Percentiles rank a stretch among this genome's conserved stretches.
Evolutionary conservation across 30 jellyfish, hydroid and myxozoan genomes (phyloP).

Genomic region (Chrysaora quinquecirrha): DNA sequence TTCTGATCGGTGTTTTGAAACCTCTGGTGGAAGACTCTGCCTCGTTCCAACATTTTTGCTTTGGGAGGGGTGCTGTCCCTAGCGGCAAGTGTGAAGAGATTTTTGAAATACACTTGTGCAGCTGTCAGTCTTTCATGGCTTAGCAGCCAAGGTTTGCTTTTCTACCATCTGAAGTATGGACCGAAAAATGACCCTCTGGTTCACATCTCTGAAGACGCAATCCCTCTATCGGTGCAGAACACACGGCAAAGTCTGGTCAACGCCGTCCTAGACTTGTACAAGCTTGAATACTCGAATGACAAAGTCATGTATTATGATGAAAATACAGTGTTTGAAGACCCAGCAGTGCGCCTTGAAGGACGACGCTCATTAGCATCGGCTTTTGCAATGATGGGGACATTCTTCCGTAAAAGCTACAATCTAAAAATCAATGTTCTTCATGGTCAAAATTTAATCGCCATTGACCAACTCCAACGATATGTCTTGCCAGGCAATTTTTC

Average conservation of each 20-base stretch:
- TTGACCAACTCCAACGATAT: constrained; percentile 51
- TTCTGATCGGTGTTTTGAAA: too few species aligned
- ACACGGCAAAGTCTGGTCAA: constrained; percentile 30
- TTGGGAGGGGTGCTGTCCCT: too few species aligned
- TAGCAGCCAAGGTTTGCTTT: constrained; percentile 53
- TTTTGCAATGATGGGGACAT: constrained; percentile 16
- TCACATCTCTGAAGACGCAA: constrained; percentile 24
- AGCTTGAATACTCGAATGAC: constrained; percentile 22
- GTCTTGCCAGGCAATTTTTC: constrained; percentile 28
- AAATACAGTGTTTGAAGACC: constrained; percentile 52
- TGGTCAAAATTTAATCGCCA: constrained; percentile 26
- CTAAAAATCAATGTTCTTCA: constrained; percentile 31
- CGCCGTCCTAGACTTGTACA: constrained; percentile 48
- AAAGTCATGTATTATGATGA: constrained; percentile 15
- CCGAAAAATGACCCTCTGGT: constrained; percentile 9
- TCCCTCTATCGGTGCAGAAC: constrained; percentile 31
- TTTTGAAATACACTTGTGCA: constrained; percentile 43
- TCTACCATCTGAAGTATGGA: constrained; percentile 47
- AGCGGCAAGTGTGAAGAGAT: too few species aligned
- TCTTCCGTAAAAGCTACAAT: constrained; percentile 28
- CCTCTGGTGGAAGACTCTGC: too few species aligned
- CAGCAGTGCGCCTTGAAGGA: constrained; percentile 42
- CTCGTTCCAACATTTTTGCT: too few species aligned
- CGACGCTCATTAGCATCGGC: constrained; percentile 37
- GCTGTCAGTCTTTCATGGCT: constrained; percentile 68